Percentiles rank a stretch among this genome's conserved stretches.
Evolutionary conservation across 2,888 invertebrate genomes (phyloP).

Genomic region (Nebria brevicollis): DNA sequence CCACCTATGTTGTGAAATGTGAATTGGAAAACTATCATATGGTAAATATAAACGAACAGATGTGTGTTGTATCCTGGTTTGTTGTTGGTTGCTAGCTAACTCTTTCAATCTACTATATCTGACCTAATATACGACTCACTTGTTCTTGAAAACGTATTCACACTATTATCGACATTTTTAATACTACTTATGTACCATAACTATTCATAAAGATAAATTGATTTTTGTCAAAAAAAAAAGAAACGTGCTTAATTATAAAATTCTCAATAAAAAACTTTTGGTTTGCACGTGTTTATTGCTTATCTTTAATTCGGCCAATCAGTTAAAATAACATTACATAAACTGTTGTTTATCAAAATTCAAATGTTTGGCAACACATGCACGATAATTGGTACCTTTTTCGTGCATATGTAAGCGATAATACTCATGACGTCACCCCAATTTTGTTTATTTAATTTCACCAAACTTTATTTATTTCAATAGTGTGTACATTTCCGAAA

Average conservation of each 20-base stretch:
- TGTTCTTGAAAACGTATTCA: conserved; percentile 28
- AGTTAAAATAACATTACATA: neutral
- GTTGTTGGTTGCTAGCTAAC: conserved; percentile 8
- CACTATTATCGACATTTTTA: conserved; percentile 6
- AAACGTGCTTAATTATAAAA: neutral
- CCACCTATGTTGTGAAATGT: conserved; percentile 22
- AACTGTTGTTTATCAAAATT: neutral
- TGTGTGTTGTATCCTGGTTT: neutral
- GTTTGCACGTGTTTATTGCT: neutral
- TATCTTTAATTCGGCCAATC: neutral
- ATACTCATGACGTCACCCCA: neutral
- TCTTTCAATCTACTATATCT: conserved; percentile 17
- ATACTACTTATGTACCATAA: neutral
- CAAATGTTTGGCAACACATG: neutral
- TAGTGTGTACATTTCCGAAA: too few species aligned
- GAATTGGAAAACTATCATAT: conserved; percentile 22
- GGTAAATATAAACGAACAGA: conserved; percentile 25
- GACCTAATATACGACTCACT: conserved; percentile 26
- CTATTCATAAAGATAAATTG: neutral
- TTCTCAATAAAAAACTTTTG: neutral
- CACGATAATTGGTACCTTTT: conserved; percentile 8
- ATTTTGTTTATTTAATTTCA: neutral
- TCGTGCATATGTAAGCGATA: neutral
- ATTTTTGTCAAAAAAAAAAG: neutral
- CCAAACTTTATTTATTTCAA: too few species aligned